A percentile compares a stretch with the other conserved stretches of the same genome.
Conservation (phyloP, 2,113 vertebrate species). For the Tursiops truncatus region DNA sequence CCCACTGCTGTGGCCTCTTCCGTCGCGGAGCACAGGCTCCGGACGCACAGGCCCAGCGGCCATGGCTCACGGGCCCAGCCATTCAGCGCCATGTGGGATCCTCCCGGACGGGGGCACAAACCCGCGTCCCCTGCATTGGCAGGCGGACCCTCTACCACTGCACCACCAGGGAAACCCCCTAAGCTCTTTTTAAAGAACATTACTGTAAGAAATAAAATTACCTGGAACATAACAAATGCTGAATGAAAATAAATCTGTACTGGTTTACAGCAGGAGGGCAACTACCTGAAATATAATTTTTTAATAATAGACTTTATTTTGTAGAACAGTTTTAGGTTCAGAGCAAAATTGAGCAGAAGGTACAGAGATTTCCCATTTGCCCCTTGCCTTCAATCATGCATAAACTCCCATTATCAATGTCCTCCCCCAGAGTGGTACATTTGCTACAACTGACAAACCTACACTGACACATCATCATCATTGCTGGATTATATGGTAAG, state of each 20-base stretch:
- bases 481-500: neutral
- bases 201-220: neutral
- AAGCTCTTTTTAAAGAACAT: neutral
- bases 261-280: neutral
- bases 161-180: neutral
- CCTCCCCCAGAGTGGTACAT: neutral
- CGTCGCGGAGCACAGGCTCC: no score
- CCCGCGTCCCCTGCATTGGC: no score
- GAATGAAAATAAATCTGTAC: neutral
- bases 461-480: neutral
- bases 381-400: neutral
- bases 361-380: neutral
- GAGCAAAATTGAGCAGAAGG: neutral
- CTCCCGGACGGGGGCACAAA: no score
- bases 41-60: rapidly evolving
- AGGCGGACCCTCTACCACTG: no score
- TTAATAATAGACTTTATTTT: neutral
- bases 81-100: no score
- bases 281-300: neutral
- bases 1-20: no score
- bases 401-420: neutral
- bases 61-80: no score
- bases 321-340: neutral
- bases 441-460: neutral
- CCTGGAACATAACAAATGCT: neutral